Percentiles rank a stretch among this genome's conserved stretches.
phyloP scores from a whole-genome alignment of 1,140 invertebrate genomes.

The Drosophila kurseongensis region DNA sequence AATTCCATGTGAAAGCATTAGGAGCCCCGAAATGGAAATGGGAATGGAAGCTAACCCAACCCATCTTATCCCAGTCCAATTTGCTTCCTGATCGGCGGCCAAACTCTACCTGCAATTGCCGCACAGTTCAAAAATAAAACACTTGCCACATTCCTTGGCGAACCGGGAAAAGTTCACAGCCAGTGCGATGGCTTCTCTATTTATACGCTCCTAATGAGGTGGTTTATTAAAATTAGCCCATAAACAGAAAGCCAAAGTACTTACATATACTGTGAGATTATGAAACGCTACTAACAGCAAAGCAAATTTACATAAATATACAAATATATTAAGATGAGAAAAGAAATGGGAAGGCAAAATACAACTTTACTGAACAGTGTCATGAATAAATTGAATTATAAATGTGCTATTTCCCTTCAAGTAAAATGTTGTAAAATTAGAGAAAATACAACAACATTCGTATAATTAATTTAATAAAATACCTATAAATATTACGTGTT shows the following conservation, averaged over 20 bases:
- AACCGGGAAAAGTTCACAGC: slow-evolving; percentile 51
- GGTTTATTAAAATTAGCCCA: slow-evolving; percentile 43
- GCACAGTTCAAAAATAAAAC: slow-evolving; percentile 62
- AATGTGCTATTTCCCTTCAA: no score
- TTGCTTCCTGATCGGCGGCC: slow-evolving; percentile 9
- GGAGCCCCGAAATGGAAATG: not conserved
- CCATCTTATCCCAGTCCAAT: not conserved
- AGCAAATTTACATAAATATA: not conserved
- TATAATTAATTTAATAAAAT: no score
- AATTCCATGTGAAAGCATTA: slow-evolving; percentile 2
- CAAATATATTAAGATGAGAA: no score
- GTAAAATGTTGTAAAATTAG: no score
- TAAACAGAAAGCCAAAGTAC: slow-evolving; percentile 23
- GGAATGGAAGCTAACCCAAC: not conserved
- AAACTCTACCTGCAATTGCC: slow-evolving; percentile 42
- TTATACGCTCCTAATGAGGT: slow-evolving; percentile 47
- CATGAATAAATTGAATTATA: no score
- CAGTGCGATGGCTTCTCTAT: slow-evolving; percentile 57
- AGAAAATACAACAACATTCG: no score
- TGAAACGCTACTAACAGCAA: not conserved
- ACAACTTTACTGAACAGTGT: no score
- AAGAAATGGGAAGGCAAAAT: no score
- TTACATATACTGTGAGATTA: slow-evolving; percentile 20
- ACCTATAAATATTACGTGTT: no score
- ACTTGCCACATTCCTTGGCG: slow-evolving; percentile 52